Conservation (phyloP, 2,888 invertebrate species). For the Amiota minor region DNA sequence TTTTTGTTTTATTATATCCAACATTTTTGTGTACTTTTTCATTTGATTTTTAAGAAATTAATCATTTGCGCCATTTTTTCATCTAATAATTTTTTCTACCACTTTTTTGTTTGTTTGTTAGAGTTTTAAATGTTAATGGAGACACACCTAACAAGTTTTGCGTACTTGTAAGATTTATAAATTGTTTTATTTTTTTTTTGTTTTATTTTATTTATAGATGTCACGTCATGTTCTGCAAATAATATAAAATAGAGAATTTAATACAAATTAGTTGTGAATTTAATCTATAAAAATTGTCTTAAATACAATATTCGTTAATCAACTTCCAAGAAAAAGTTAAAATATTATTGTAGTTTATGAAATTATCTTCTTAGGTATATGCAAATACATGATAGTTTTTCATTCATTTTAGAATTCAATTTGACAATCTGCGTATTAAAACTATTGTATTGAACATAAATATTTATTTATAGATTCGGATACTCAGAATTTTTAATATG, state of each 20-base stretch:
- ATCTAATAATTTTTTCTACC: slow-evolving; percentile 1
- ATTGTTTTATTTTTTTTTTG: background rate
- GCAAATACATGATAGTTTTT: too few relatives aligned
- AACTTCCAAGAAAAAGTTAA: too few relatives aligned
- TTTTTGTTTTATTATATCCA: background rate
- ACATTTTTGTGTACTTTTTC: background rate
- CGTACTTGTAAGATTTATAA: background rate
- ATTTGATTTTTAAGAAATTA: background rate
- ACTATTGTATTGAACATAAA: too few relatives aligned
- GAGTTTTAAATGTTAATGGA: background rate
- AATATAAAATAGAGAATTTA: background rate
- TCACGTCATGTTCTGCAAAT: background rate
- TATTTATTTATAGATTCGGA: too few relatives aligned
- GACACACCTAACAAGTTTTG: background rate
- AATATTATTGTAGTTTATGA: too few relatives aligned
- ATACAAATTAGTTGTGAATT: too few relatives aligned
- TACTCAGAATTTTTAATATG: too few relatives aligned
- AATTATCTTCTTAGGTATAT: too few relatives aligned
- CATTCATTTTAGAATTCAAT: too few relatives aligned
- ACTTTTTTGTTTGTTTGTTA: background rate
- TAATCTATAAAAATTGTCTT: too few relatives aligned
- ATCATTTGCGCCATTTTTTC: background rate
- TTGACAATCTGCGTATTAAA: too few relatives aligned
- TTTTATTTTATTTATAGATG: background rate
- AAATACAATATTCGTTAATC: too few relatives aligned